A percentile compares a stretch with the other conserved stretches of the same genome.
phyloP scores from a whole-genome alignment of 1,140 invertebrate genomes.

The Bombus waltoni region DNA sequence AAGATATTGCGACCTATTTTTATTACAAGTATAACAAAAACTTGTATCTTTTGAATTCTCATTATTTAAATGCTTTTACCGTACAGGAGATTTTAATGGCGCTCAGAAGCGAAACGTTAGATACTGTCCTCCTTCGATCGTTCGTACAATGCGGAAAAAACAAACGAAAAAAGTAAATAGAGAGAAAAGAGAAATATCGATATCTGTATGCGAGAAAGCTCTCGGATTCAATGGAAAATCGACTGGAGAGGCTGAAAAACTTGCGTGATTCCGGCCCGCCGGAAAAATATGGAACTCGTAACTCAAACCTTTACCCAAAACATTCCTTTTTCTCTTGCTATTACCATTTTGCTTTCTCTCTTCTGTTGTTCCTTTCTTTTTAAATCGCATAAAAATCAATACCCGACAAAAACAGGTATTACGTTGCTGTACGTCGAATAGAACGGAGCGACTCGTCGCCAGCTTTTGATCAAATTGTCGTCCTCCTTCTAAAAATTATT shows the following conservation, averaged over 20 bases:
- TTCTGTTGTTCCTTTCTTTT: not conserved
- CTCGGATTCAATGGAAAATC: conserved; percentile 31
- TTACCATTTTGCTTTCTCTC: not conserved
- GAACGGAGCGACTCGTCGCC: not conserved
- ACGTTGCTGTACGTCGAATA: not conserved
- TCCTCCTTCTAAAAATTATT: too few species aligned
- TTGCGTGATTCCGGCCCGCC: conserved; percentile 9
- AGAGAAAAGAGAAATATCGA: not conserved
- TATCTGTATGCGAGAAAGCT: conserved; percentile 9
- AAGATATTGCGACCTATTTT: not conserved
- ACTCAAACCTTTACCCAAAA: conserved; percentile 17
- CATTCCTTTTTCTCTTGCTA: not conserved
- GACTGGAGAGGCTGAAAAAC: conserved; percentile 13
- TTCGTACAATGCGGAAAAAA: not conserved
- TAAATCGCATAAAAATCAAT: conserved; percentile 1
- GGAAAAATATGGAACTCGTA: conserved; percentile 32
- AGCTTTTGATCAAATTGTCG: not conserved
- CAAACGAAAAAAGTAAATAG: not conserved
- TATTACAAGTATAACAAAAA: not conserved
- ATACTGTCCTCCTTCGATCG: not conserved
- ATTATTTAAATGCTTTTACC: not conserved
- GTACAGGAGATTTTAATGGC: not conserved
- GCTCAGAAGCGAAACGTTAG: not conserved
- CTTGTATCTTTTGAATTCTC: not conserved
- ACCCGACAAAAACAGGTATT: not conserved